Evolutionary conservation across 92 coral and sea anemone species (phyloP), one percentile per base, ranked within the genome.

Genomic region (Umimayanthus kanabou): DNA sequence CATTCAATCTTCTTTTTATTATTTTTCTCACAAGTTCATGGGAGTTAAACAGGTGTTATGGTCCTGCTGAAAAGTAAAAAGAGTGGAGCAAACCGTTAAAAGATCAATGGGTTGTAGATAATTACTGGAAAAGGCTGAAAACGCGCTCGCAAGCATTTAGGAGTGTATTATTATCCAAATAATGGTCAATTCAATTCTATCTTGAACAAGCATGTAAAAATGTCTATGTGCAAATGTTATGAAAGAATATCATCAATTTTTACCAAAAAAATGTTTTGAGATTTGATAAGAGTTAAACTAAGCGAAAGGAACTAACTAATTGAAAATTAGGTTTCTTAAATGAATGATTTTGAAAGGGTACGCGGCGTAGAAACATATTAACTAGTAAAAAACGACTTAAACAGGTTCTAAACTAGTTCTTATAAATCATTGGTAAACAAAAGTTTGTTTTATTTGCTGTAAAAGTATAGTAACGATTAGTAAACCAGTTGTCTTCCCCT

Each of bases 231-330:
- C 15, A 75, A 75, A 74, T 74, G 50, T 74, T 37, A 74, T 39
- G n/a, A 16, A 75, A 75, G 11, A 2, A 39, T 9, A 1, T 33
- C 40, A 22, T 22, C 42, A 73, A 20, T 39, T 75, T 75, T 75
- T 13, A 75, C 50, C 28, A 39, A 37, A 20, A 39, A 75, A 39
- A 33, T 39, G 79, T 13, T 75, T 75, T 39, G 42, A 75, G 64
- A 50, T 78, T 9, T 42, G 10, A 77, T n/a, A 77, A 40, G 57
- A 42, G 22, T 13, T 23, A 25, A 15, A 45, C 25, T 25, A 25
- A 40, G 40, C 82, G n/a, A 78, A 78, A 78, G 39, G 65, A 77
- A 49, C 81, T 9, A 53, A 18, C 39, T 26, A 49, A 78, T 77
- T 73, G 77, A 39, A 49, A 4, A 18, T 26, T 26, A 45, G 6